Conservation (phyloP, 2,888 invertebrate genomes). For the Hoplodrina ambigua region DNA sequence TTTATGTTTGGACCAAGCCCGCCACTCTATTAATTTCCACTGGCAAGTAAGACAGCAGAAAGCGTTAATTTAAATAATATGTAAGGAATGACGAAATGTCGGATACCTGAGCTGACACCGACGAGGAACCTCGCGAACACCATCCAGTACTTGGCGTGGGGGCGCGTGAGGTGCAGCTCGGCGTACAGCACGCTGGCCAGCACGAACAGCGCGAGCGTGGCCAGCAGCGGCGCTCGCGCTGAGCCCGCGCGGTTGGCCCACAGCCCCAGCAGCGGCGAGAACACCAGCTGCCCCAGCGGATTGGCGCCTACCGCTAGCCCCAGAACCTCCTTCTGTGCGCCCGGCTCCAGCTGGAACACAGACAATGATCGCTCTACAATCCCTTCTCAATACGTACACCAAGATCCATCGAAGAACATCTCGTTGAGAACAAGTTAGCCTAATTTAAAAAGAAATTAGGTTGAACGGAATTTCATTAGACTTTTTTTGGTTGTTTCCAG, state of each 20-base stretch:
- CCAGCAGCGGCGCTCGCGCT: constrained; percentile 93
- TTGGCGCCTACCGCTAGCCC: constrained; percentile 96
- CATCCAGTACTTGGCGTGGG: constrained; percentile 93
- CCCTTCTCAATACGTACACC: neutral
- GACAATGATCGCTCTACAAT: neutral
- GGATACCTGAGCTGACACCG: constrained; percentile 95
- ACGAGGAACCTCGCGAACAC: constrained; percentile 94
- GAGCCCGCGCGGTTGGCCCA: constrained; percentile 95
- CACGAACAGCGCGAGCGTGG: constrained; percentile 93
- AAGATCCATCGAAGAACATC: too few species aligned
- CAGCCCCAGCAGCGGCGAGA: constrained; percentile 95
- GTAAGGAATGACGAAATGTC: neutral
- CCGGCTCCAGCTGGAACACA: constrained; percentile 93
- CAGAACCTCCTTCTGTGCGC: constrained; percentile 95
- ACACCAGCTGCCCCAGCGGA: constrained; percentile 96
- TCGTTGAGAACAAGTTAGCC: too few species aligned
- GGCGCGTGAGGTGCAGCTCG: constrained; percentile 92
- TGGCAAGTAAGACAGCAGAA: too few species aligned
- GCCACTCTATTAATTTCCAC: too few species aligned
- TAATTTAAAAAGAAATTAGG: too few species aligned
- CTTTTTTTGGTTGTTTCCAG: too few species aligned
- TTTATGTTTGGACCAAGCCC: too few species aligned
- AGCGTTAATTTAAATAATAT: neutral
- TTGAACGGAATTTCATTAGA: too few species aligned
- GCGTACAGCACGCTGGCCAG: constrained; percentile 94